Percentiles rank a stretch among this genome's conserved stretches.
phyloP scores from a whole-genome alignment of 2,113 vertebrate genomes.

The Ondatra zibethicus region DNA sequence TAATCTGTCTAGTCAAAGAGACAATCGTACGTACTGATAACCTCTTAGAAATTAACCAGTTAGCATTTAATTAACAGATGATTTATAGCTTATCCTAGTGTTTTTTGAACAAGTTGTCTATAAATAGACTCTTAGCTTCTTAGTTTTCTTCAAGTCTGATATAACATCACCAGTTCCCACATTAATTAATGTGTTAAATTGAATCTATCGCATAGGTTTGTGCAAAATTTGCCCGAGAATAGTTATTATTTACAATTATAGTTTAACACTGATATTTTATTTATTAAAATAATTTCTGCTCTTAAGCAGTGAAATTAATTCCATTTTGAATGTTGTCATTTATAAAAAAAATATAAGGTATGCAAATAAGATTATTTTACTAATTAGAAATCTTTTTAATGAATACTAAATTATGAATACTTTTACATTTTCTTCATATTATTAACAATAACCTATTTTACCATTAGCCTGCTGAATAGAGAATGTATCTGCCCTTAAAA shows the following conservation, averaged over 20 bases:
- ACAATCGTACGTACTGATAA: neutral
- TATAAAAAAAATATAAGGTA: neutral
- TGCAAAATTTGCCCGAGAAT: neutral
- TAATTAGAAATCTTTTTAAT: conserved; percentile 16
- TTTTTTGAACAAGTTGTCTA: conserved; percentile 15
- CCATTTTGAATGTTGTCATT: neutral
- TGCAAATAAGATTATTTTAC: neutral
- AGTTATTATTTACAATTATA: conserved; percentile 22
- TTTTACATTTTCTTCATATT: neutral
- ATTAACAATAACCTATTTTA: conserved; percentile 11
- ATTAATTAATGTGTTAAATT: neutral
- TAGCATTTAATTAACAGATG: neutral
- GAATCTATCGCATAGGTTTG: neutral
- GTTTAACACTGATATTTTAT: neutral
- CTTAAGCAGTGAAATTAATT: neutral
- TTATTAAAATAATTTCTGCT: conserved; percentile 27
- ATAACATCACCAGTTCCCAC: neutral
- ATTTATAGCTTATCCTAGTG: neutral
- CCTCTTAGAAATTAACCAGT: conserved; percentile 37
- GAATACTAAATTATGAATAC: neutral
- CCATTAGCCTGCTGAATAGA: neutral
- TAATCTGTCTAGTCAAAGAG: conserved; percentile 7
- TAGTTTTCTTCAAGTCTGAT: neutral
- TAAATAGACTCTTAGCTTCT: neutral
- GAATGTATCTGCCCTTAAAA: neutral